Base-by-base conservation (phyloP, 1,140 invertebrate species). In the Triops longicaudatus region DNA sequence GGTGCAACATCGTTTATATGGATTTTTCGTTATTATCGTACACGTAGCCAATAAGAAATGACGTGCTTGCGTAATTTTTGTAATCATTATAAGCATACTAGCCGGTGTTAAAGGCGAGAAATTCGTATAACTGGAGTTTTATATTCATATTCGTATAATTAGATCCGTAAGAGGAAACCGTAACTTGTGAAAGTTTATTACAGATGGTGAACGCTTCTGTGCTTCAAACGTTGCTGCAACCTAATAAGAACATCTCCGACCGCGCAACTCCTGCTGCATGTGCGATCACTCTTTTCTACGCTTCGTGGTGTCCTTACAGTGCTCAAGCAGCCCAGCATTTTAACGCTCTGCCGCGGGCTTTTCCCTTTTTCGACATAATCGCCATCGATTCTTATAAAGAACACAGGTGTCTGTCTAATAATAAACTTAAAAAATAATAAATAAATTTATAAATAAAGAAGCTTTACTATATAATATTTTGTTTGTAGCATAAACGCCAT, bases 351-450 rank as follows among this genome's bases (percentile, higher is more conserved):
- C 92, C 88, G 78, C 88, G 90, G 81, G 90, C 90, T 5, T 97
- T 94, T 86, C 94, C 94, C 11, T 88, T 91, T 81, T 86, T 98
- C 7, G 92, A 92, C 84, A 89, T 96, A 82, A 90, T 94, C 37
- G 96, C 95, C 12, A 89, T 98, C 22, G 95, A 98, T 88, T 93
- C 94, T 0, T 89, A 93, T 78, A 90, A 91, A 82, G 91, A 95
- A 82, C 91, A 91, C 83, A 87, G 87, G 90, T 91, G 86, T 83
- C 82, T 79, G 7, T 37, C 31, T 4, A 37, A 37, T 37, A 37
- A 37, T 7, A 37, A 4, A 2, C 31, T 37, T 4, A 37, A 2
- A 7, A 37, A 7, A 37, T 4, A 37, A 7, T 4, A 37, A 37
- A 37, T 37, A 37, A 63, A 14, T 63, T 63, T 63, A 63, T 44